Base-by-base conservation (phyloP, 1,140 invertebrate genomes). In the Thalassaphorura encarpata region DNA sequence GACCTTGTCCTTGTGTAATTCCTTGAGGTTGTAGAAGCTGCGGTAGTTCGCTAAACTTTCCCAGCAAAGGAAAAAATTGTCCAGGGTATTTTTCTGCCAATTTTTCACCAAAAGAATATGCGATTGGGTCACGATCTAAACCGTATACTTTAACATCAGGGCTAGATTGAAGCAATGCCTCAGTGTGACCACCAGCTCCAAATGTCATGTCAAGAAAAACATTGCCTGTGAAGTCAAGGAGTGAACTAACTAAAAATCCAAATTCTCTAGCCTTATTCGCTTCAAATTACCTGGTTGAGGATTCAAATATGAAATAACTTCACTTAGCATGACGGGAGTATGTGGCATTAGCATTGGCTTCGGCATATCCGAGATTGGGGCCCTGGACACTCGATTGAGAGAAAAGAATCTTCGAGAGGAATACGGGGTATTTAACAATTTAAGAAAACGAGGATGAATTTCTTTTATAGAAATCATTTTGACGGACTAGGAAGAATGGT, bases 191-290 rank as follows among this genome's bases (percentile, higher is more conserved):
- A 24, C 93, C 93, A 52, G 83, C 83, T 40, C 93, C 92, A 78
- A 95, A 96, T 26, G 93, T 97, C 87, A 91, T 89, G 67, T 93
- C 89, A 43, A 93, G 75, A 54, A 83, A 79, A 18, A 53, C 61
- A 61, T 70, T 49, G 39, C 57, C 58, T 56, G 49, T 11, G 18
- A 47, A 31, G n/a, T n/a, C 43, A 28, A 39, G 2, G 27, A 48
- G 16, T 24, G 5, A 6, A 6, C 11, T 45, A 18, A 45, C 13
- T 15, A 41, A 41, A 3, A 8, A 24, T 41, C 3, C 41, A 21
- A 4, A 42, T 23, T 4, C 5, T n/a, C 4, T 18, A 41, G 5
- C 41, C 6, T 40, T 41, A 41, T 42, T 28, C 24, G 16, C 21
- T 52, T 21, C 13, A 24, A 53, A 60, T 84, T 76, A 54, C 78